Base-by-base conservation (phyloP, 2,797 vertebrate species). In the Clarias pachynema region DNA sequence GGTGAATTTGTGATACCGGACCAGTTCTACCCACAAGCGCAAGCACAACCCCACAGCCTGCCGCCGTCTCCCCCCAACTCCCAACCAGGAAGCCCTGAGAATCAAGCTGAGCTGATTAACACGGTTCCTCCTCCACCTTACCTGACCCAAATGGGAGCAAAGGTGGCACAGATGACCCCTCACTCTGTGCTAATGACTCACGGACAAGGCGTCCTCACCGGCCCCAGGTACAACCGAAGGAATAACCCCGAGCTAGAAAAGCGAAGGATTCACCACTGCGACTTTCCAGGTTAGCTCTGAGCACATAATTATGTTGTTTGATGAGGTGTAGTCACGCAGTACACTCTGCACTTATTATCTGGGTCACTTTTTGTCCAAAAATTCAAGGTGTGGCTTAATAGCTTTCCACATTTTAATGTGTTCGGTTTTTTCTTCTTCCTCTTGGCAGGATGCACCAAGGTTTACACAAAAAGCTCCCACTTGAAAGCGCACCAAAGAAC, bases 391-490 rank as follows among this genome's bases (percentile, higher is more conserved):
- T 56, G 84, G 49, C 65, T 49, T 74, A 26, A 82, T 44, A 81
- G 49, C 37, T 81, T 86, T 70, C 82, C 49, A 87, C 60, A 34
- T 3, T 89, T 53, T 83, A 68, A 34, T 74, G 7, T 73, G 20
- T 49, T 53, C 59, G 49, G 0, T 74, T 56, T 26, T 73, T 79
- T 37, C 18, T 73, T 37, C 60, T 69, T 10, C n/a, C 60, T 87
- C 40, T 86, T 89, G 49, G 26, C 93, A 98, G 97, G 97, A 73
- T 98, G 97, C 93, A 91, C 94, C 15, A 98, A 98, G 90, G 97
- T 98, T 95, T 98, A 98, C 92, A 98, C 97, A 91, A 98, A 98
- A 94, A 98, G 97, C 92, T 98, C 97, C 26, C 97, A 98, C 87
- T 94, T 98, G 93, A 98, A 98, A 93, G 97, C 97, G 0, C 97